Conservation (phyloP, 1,140 invertebrate genomes). For the Drosophila nigrodunni region DNA sequence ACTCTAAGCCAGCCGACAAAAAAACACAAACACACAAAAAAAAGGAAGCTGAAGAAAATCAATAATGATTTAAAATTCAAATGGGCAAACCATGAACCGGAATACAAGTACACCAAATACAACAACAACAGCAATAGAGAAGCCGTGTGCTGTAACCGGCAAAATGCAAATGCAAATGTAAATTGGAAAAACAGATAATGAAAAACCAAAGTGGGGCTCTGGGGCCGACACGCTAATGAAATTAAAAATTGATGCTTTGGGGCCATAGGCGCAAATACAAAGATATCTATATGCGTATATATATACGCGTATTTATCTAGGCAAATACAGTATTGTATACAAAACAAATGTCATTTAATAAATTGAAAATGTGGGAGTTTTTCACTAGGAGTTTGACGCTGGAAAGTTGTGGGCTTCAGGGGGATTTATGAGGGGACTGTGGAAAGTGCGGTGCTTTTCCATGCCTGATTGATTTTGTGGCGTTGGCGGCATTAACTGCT, state of each 20-base stretch:
- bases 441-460: slow-evolving; percentile 43
- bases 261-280: slow-evolving; percentile 49
- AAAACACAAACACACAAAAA: slow-evolving; percentile 5
- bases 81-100: slow-evolving; percentile 78
- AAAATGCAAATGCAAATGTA: slow-evolving; percentile 60
- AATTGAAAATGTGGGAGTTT: slow-evolving; percentile 66
- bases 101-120: slow-evolving; percentile 46
- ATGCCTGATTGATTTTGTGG: slow-evolving; percentile 78
- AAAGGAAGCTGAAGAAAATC: slow-evolving; percentile 53
- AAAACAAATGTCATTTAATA: slow-evolving; percentile 80
- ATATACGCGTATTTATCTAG: slow-evolving; percentile 47
- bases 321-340: slow-evolving; percentile 37
- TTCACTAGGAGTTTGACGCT: neutral
- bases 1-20: neutral
- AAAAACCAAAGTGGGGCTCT: slow-evolving; percentile 57
- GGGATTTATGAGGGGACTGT: neutral
- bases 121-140: too few species aligned
- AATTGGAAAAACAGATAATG: slow-evolving; percentile 82
- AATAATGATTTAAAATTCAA: slow-evolving; percentile 81
- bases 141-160: slow-evolving; percentile 53
- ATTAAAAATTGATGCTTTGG: slow-evolving; percentile 83
- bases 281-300: too few species aligned
- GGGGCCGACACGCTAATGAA: slow-evolving; percentile 69
- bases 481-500: slow-evolving; percentile 61
- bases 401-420: neutral